Evolutionary conservation across 2,888 invertebrate species (phyloP), one percentile per base, ranked within the genome.

Genomic region (Coecobrya sp.): DNA sequence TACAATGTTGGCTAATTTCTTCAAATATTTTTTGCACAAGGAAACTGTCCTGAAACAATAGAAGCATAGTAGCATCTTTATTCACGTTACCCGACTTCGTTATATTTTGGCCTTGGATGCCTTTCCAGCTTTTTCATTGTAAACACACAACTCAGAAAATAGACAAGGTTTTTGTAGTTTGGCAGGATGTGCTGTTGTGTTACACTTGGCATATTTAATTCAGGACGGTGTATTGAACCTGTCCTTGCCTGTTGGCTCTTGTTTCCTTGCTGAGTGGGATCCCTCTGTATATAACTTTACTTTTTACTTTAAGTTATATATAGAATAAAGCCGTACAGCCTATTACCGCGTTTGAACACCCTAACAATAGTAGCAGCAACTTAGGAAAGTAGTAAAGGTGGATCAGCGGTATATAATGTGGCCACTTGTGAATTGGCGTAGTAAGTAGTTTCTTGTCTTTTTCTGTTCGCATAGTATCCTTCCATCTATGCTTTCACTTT

Each of bases 391-490:
- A 36, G 70, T 62, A 70, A 42, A 85, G 86, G 86, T 86, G 68
- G 86, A 86, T 86, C 86, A 86, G 70, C 59, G 19, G 19, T 70
- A 70, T 36, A 25, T 86, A 86, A 85, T 86, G 86, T 86, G 70
- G 86, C 70, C 86, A 55, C 86, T 86, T 86, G 86, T 52, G 86
- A 86, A 86, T 86, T 86, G 62, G 62, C 19, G 55, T n/a, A 25
- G 76, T 49, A 49, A 49, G 49, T 49, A 62, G 62, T 62, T 62
- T 36, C 13, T 42, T 70, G 30, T 30, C 68, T 68, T 68, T 68
- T 68, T 68, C 27, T 65, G 8, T 68, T 2, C 16, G 16, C 10
- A 22, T 68, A 3, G 27, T n/a, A 10, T 2, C 30, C 13, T 30
- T 4, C 30, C 30, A 16, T 59, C 16, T 25, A 22, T 25, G 1